Base-by-base conservation (phyloP, 2,113 vertebrate genomes). In the Datnioides undecimradiatus region DNA sequence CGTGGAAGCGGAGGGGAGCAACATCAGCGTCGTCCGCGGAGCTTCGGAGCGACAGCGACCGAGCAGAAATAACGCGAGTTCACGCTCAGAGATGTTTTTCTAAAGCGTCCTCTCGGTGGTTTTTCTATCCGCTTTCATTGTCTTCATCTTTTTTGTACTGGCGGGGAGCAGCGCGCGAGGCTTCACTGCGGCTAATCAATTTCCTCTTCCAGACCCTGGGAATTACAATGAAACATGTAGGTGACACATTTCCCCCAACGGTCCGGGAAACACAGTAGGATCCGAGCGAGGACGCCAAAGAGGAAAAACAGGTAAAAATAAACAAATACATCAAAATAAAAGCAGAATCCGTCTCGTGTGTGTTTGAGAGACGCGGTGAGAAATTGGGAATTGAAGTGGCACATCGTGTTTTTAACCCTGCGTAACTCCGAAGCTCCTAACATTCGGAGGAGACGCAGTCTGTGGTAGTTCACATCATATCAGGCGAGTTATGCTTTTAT, bases 201-300 rank as follows among this genome's bases (percentile, higher is more conserved):
- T 80, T 82, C 74, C 69, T 51, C 60, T 19, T 74, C 71, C 82
- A 73, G 72, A 86, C 65, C 71, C 64, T 82, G 4, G 79, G 89
- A 76, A 79, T 92, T 90, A 91, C 88, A 90, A 91, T 91, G 90
- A 87, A 85, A 87, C n/a, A 91, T 90, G 87, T 87, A 80, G 90
- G 78, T 75, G 90, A 91, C 91, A 82, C 79, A 10, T 90, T 85
- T 72, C 2, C 43, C 36, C 7, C 38, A 13, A 55, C 33, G 43
- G 8, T 5, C 46, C 76, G 4, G 76, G 90, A 78, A 43, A 46
- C 74, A 68, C 79, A 31, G 10, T 46, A 59, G 46, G 63, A 82
- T 34, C 43, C 46, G 11, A 10, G 41, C n/a, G 52, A 54, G 34
- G 72, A 74, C 41, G 41, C 19, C 52, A 14, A 8, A 16, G 9